A percentile compares a stretch with the other conserved stretches of the same genome.
phyloP scores from a whole-genome alignment of 2,888 invertebrate species.

The Xestia rhomboidea region DNA sequence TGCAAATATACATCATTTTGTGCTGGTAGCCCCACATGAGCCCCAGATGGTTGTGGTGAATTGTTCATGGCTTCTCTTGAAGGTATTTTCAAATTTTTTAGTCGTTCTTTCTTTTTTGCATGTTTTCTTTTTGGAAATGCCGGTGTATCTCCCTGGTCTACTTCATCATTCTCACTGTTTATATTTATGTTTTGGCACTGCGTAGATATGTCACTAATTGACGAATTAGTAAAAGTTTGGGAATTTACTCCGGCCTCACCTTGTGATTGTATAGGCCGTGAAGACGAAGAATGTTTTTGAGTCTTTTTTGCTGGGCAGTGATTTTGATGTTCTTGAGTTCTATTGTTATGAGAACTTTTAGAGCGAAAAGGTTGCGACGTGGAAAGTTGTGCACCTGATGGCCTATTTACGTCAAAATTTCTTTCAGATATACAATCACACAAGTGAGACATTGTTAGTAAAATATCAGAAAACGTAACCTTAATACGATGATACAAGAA shows the following conservation, averaged over 20 bases:
- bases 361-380: conserved; percentile 74
- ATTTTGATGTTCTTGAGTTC: conserved; percentile 68
- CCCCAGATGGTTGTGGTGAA: conserved; percentile 63
- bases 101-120: conserved; percentile 78
- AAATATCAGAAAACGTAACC: conserved; percentile 25
- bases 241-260: conserved; percentile 53
- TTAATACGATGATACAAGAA: conserved; percentile 39
- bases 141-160: conserved; percentile 63
- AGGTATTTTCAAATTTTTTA: conserved; percentile 78
- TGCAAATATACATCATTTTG: conserved; percentile 74
- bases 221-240: conserved; percentile 58
- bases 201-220: conserved; percentile 65
- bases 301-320: conserved; percentile 54
- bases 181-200: conserved; percentile 71
- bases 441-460: conserved; percentile 73
- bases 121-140: conserved; percentile 77
- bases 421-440: conserved; percentile 72
- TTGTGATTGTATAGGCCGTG: conserved; percentile 59
- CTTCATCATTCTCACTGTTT: conserved; percentile 68
- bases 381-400: conserved; percentile 72
- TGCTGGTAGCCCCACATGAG: conserved; percentile 49
- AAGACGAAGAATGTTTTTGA: conserved; percentile 49
- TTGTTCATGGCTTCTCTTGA: conserved; percentile 61
- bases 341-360: conserved; percentile 70
- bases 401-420: conserved; percentile 70